Conservation (phyloP, 2,113 vertebrate species). For the Enhydra lutris region DNA sequence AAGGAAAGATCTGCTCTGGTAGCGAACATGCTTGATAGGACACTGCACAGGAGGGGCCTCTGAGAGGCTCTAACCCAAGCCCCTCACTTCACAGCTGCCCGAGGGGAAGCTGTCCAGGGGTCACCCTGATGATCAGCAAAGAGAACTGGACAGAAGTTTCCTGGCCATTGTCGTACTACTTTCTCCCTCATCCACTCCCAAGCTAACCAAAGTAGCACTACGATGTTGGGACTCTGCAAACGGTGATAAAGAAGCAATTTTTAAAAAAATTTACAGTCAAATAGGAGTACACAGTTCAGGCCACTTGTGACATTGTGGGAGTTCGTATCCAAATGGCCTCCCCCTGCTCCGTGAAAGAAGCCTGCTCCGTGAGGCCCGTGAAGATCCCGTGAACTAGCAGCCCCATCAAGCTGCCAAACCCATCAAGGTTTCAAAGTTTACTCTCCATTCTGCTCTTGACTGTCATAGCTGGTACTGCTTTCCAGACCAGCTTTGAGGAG, state of each 20-base stretch:
- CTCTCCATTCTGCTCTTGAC: background rate
- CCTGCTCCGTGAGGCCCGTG: no score
- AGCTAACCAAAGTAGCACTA: background rate
- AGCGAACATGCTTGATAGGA: background rate
- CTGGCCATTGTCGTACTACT: no score
- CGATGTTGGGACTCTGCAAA: background rate
- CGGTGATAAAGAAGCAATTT: background rate
- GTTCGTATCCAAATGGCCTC: rapidly evolving
- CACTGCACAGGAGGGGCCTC: no score
- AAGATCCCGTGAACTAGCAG: background rate
- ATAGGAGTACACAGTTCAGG: background rate
- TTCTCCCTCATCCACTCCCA: background rate
- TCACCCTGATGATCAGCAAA: background rate
- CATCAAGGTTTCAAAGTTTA: background rate
- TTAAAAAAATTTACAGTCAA: background rate
- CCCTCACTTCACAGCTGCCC: background rate
- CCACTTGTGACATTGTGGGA: background rate
- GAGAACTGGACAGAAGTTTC: background rate
- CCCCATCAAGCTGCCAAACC: background rate
- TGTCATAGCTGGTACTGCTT: background rate
- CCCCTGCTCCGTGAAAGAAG: background rate
- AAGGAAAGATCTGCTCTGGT: background rate
- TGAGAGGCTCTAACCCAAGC: background rate
- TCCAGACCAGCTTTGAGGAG: background rate
- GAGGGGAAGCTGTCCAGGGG: background rate